Conservation (phyloP, 1,140 invertebrate species). For the Dolichoris vasculosae region DNA sequence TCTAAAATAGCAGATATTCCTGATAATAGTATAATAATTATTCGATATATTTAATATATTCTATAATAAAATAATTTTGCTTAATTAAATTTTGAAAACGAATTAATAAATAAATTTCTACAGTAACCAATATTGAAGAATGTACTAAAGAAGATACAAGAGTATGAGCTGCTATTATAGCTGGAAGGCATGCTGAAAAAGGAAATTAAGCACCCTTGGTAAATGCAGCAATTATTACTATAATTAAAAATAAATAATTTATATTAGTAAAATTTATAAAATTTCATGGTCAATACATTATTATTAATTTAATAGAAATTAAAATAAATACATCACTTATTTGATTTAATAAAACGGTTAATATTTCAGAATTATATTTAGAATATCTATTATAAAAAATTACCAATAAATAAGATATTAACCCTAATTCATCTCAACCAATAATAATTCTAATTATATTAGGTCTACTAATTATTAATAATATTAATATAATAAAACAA, state of each 20-base stretch:
- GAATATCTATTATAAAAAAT: constrained; percentile 80
- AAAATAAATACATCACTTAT: constrained; percentile 77
- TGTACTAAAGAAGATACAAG: no score
- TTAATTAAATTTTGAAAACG: constrained; percentile 73
- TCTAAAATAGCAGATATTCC: constrained; percentile 78
- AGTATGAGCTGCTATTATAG: no score
- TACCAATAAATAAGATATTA: constrained; percentile 80
- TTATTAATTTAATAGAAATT: constrained; percentile 70
- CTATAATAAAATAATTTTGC: constrained; percentile 53
- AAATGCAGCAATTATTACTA: no score
- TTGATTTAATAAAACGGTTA: constrained; percentile 79
- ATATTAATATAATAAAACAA: constrained; percentile 77
- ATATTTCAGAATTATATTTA: no score
- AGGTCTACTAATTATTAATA: constrained; percentile 80
- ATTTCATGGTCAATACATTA: constrained; percentile 57
- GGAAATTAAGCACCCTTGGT: no score
- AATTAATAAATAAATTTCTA: constrained; percentile 83
- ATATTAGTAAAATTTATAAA: no score
- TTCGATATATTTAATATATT: constrained; percentile 72
- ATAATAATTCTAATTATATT: constrained; percentile 82
- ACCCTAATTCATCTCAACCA: constrained; percentile 81
- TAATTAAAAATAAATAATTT: no score
- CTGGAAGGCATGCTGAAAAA: no score
- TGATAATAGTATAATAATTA: no score
- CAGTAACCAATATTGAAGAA: constrained; percentile 83